Evolutionary conservation across 53 echinoderm and acorn worm genomes (phyloP).

Genomic region (Holothuria leucospilota): DNA sequence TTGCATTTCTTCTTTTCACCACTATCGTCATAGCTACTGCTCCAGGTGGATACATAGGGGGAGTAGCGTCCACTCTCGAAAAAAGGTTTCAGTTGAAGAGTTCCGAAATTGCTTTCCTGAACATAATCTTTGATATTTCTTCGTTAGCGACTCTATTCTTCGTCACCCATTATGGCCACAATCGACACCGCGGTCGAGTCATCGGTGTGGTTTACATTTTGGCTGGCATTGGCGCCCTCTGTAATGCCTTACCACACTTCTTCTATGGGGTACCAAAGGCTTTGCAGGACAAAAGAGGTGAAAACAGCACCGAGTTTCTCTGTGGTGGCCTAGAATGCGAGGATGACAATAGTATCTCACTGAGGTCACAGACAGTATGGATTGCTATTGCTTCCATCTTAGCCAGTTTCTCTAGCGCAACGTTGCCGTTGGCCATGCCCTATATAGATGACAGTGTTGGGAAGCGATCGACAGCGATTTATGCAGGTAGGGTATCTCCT

Average conservation of each 20-base stretch:
- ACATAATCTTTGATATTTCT: slow-evolving; percentile 57
- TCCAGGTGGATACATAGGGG: slow-evolving; percentile 61
- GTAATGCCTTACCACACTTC: slow-evolving; percentile 71
- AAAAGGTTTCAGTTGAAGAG: slow-evolving; percentile 77
- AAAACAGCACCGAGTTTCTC: neutral
- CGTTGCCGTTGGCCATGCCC: slow-evolving; percentile 27
- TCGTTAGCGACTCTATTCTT: slow-evolving; percentile 68
- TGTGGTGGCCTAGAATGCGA: neutral
- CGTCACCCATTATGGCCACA: slow-evolving; percentile 77
- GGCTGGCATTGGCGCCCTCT: slow-evolving; percentile 61
- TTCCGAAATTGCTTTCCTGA: slow-evolving; percentile 64
- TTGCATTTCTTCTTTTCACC: slow-evolving; percentile 12
- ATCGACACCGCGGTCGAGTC: slow-evolving; percentile 69
- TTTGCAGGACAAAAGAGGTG: neutral
- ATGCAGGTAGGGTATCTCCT: neutral
- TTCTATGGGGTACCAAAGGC: slow-evolving; percentile 57
- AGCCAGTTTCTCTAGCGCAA: slow-evolving; percentile 13
- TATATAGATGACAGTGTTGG: slow-evolving; percentile 37
- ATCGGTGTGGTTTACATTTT: slow-evolving; percentile 51
- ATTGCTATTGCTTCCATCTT: slow-evolving; percentile 2
- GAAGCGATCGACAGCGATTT: slow-evolving; percentile 16
- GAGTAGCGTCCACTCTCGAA: slow-evolving; percentile 69
- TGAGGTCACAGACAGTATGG: slow-evolving; percentile 12
- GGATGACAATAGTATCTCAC: neutral
- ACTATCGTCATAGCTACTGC: neutral